Percentiles rank a stretch among this genome's conserved stretches.
Evolutionary conservation across 2,113 vertebrate genomes (phyloP).

Genomic region (Nycticryphes semicollaris): DNA sequence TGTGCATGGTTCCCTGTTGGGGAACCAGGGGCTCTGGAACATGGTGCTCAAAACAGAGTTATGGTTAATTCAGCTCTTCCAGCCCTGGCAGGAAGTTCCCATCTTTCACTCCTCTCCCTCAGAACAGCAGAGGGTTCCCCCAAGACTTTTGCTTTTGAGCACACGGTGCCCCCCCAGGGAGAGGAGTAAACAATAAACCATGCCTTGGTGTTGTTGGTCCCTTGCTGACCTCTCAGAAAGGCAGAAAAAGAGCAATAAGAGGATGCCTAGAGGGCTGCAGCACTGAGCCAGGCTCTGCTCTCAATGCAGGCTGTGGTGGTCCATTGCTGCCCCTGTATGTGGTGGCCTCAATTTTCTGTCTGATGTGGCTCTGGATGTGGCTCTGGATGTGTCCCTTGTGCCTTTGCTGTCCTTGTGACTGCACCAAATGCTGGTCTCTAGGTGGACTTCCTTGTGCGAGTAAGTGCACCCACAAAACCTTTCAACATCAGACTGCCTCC

Average conservation of each 20-base stretch:
- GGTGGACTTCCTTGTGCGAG: background rate
- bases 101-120: background rate
- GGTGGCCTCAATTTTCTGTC: background rate
- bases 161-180: background rate
- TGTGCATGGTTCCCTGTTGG: background rate
- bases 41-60: background rate
- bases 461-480: too few species aligned
- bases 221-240: background rate
- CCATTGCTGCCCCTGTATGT: rapidly evolving
- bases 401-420: background rate
- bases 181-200: background rate
- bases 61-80: background rate
- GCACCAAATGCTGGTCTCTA: background rate
- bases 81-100: background rate
- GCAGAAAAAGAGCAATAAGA: background rate
- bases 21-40: background rate
- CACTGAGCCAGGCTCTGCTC: background rate
- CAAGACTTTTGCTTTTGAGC: background rate
- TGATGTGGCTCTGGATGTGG: too few species aligned
- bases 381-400: background rate
- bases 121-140: background rate
- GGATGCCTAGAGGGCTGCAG: background rate
- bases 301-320: background rate
- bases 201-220: background rate
- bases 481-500: background rate